Evolutionary conservation across 2,797 vertebrate species (phyloP).

Genomic region (Ctenochaetus hawaiiensis): DNA sequence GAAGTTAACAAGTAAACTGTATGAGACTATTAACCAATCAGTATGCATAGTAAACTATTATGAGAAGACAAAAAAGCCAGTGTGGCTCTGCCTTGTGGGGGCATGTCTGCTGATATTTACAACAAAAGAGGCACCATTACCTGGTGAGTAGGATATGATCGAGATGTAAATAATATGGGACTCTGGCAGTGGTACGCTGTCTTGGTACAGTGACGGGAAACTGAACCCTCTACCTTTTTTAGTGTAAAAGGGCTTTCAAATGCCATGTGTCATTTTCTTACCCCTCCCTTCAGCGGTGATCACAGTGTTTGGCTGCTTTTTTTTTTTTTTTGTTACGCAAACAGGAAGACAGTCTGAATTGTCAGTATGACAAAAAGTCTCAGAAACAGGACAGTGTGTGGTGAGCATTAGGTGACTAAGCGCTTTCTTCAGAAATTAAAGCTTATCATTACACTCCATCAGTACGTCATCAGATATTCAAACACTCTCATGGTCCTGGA

Average conservation of each 20-base stretch:
- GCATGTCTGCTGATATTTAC: background rate
- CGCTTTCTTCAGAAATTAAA: conserved; percentile 15
- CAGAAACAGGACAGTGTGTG: conserved; percentile 15
- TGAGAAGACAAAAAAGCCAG: too few species aligned
- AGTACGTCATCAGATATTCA: conserved; percentile 26
- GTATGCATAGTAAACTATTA: too few species aligned
- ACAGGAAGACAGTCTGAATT: conserved; percentile 58
- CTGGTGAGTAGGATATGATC: background rate
- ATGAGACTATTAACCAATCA: too few species aligned
- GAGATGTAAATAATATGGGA: background rate
- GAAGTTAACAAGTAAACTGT: background rate
- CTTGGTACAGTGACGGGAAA: background rate
- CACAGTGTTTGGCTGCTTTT: conserved; percentile 27
- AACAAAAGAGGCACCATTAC: conserved; percentile 28
- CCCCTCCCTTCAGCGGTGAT: conserved; percentile 16
- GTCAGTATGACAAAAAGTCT: conserved; percentile 20
- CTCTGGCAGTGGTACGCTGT: background rate
- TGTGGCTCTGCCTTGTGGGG: background rate
- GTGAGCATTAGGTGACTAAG: conserved; percentile 11
- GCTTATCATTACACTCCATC: conserved; percentile 23
- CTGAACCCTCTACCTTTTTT: background rate
- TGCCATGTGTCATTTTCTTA: background rate
- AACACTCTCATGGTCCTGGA: conserved; percentile 9
- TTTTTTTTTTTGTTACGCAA: conserved; percentile 35
- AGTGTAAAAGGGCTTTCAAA: background rate